Evolutionary conservation across 2,888 invertebrate species (phyloP), one percentile per base, ranked within the genome.

Genomic region (Prostheceraeus crozeri): DNA sequence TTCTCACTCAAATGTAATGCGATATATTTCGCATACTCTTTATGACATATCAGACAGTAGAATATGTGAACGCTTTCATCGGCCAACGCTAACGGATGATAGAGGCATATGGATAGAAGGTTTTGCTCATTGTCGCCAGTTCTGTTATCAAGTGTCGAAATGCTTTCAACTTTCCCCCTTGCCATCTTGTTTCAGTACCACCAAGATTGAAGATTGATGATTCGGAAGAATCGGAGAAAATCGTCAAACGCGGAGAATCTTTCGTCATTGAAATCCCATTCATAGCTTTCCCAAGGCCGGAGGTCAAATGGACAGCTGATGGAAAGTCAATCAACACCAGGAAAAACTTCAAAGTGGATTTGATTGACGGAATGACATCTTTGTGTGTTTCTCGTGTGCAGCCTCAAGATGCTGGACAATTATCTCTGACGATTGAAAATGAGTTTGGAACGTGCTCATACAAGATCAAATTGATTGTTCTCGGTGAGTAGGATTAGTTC

Each of bases 401-500:
- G 59, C 59, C 16, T 2, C 27, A 58, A 8, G 58, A 59, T n/a
- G 61, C 60, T 35, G 71, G 66, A 4, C 61, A 63, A 27, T 70
- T 63, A 64, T 63, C 52, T 6, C 63, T 68, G 67, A 68, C 67
- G 6, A 61, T 75, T 45, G 70, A 72, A 60, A 75, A 75, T 63
- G 65, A 64, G 25, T 68, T 67, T 55, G 74, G 72, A 46, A 69
- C 69, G 48, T 67, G 68, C 33, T 68, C 68, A 3, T 65, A 71
- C 55, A 71, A 68, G 35, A 69, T 72, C 62, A 73, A 69, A 25
- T 64, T 73, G 40, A 69, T 67, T 63, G 73, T 74, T 10, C 68
- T 72, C 84, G 84, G 77, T 83, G 82, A 68, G 81, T 87, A 61
- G 84, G 14, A 19, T 14, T 6, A n/a, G n/a, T n/a, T n/a, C n/a